phyloP scores from a whole-genome alignment of 2,113 vertebrate genomes.

The Dromaius novaehollandiae region DNA sequence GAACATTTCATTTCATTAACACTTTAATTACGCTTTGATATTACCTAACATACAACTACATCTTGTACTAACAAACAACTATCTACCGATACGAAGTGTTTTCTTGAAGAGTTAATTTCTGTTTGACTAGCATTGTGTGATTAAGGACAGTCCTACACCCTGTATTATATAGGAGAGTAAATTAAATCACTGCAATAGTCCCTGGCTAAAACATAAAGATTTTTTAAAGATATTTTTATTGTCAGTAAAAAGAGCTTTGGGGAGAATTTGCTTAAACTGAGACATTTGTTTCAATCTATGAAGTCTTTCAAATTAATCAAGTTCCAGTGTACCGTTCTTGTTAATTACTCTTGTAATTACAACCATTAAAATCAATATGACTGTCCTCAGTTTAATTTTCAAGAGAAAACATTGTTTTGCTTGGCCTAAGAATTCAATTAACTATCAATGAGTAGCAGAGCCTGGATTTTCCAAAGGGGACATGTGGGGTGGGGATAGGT shows the following conservation, averaged over 20 bases:
- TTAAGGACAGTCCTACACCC: not conserved
- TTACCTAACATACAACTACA: not conserved
- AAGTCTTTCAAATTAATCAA: not conserved
- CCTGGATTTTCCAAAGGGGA: not conserved
- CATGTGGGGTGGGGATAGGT: not conserved
- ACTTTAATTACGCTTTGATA: not conserved
- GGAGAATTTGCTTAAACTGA: not conserved
- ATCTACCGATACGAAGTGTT: not conserved
- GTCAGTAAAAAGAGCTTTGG: not conserved
- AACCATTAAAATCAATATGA: not conserved
- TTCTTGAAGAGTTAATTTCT: not conserved
- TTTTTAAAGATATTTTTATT: not conserved
- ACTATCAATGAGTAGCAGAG: not conserved
- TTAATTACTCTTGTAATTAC: not conserved
- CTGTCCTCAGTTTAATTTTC: not conserved
- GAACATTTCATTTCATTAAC: not conserved
- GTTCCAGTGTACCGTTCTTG: not conserved
- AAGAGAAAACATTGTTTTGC: not conserved
- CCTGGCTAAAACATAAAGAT: not conserved
- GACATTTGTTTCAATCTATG: not conserved
- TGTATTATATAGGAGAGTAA: not conserved
- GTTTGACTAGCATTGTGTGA: not conserved
- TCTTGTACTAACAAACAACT: not conserved
- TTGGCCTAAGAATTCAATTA: not conserved
- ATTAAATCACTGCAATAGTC: not conserved